phyloP scores from a whole-genome alignment of 1,140 invertebrate species.

The Drosophila sulfurigaster region DNA sequence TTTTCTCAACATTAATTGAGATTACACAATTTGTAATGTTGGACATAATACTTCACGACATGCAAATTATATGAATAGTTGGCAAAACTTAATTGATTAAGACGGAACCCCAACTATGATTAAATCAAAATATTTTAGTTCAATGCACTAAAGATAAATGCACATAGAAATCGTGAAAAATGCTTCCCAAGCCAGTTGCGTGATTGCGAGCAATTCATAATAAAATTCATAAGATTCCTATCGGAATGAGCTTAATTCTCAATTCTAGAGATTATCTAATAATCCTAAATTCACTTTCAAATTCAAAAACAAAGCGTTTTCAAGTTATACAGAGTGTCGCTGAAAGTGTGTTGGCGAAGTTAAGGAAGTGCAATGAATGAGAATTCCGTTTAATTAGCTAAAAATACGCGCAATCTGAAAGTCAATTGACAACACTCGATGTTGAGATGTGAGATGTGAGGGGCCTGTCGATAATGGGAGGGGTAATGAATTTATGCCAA shows the following conservation, averaged over 20 bases:
- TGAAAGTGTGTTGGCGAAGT: background rate
- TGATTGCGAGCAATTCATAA: background rate
- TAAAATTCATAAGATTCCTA: background rate
- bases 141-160: slow-evolving; percentile 1
- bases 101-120: background rate
- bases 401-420: slow-evolving; percentile 33
- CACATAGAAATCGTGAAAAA: background rate
- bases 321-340: background rate
- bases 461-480: slow-evolving; percentile 1
- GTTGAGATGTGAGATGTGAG: background rate
- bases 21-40: slow-evolving; percentile 16
- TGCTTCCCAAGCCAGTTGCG: background rate
- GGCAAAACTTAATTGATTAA: slow-evolving; percentile 14
- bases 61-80: slow-evolving; percentile 5
- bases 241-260: background rate
- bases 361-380: slow-evolving; percentile 27
- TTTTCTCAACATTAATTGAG: background rate
- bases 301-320: background rate
- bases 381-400: slow-evolving; percentile 7
- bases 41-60: slow-evolving; percentile 9
- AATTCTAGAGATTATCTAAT: background rate
- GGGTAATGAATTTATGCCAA: slow-evolving; percentile 41
- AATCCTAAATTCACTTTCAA: background rate
- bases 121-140: slow-evolving; percentile 9
- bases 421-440: slow-evolving; percentile 20